phyloP scores from a whole-genome alignment of 2,797 vertebrate genomes.

The Triplophysa yarkandensis region DNA sequence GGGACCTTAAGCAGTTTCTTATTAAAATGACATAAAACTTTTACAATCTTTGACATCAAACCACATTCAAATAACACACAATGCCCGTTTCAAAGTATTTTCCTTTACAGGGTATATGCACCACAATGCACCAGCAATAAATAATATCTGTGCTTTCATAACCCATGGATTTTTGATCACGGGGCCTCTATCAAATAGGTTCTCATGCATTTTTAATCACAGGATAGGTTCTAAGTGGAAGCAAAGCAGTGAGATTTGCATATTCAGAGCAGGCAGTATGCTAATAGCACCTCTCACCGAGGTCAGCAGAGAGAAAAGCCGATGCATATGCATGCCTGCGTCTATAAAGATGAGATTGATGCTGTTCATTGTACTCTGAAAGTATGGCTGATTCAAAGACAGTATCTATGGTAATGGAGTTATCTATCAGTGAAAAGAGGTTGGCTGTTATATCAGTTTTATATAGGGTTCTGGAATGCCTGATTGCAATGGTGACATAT shows the following conservation, averaged over 20 bases:
- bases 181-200: background rate
- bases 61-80: background rate
- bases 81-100: background rate
- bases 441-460: background rate
- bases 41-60: background rate
- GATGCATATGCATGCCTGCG: constrained; percentile 21
- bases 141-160: constrained; percentile 1
- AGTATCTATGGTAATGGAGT: background rate
- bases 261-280: constrained; percentile 32
- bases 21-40: no score
- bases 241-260: constrained; percentile 19
- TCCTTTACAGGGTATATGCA: background rate
- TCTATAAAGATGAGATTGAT: constrained; percentile 8
- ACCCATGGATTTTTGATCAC: constrained; percentile 12
- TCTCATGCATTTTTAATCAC: constrained; percentile 33
- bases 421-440: background rate
- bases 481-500: no score
- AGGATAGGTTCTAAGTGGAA: constrained; percentile 5
- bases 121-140: background rate
- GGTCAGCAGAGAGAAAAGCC: constrained; percentile 27
- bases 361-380: background rate
- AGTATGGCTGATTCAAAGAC: constrained; percentile 2
- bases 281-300: constrained; percentile 32
- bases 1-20: no score
- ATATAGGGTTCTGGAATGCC: no score